phyloP scores from a whole-genome alignment of 2,888 invertebrate species.

The Limnephilus auricula region DNA sequence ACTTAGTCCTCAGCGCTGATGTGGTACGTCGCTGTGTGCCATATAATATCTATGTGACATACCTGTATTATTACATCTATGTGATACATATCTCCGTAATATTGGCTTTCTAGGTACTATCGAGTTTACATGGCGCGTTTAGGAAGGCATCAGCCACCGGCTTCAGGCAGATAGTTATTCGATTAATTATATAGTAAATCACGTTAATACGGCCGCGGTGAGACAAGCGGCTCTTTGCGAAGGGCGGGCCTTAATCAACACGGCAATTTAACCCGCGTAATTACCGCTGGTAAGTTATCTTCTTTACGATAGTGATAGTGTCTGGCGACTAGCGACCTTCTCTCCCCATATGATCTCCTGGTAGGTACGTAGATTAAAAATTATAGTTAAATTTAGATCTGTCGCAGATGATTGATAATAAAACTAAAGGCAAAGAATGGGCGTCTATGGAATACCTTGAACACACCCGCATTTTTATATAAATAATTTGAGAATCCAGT shows the following conservation, averaged over 20 bases:
- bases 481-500: too few relatives aligned
- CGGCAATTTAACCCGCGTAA: constrained; percentile 1
- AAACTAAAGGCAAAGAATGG: too few relatives aligned
- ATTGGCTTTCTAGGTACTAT: background rate
- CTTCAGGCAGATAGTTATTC: constrained; percentile 2
- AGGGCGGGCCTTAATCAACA: constrained; percentile 12
- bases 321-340: background rate
- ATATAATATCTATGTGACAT: background rate
- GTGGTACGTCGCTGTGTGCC: background rate
- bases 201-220: background rate
- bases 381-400: background rate
- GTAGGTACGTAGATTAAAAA: background rate
- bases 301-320: background rate
- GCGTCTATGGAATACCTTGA: too few relatives aligned
- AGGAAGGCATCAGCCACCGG: background rate
- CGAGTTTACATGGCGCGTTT: background rate
- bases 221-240: background rate
- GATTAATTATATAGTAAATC: constrained; percentile 7
- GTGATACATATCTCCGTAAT: background rate
- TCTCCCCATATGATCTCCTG: background rate
- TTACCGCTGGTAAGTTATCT: background rate
- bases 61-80: too few relatives aligned
- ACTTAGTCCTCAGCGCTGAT: background rate
- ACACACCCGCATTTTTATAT: too few relatives aligned
- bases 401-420: too few relatives aligned